These are phyloP conservation scores for Cyanistes caeruleus DNA, from an alignment of 2,113 vertebrate species.

Conservation along the genomic window DNA sequence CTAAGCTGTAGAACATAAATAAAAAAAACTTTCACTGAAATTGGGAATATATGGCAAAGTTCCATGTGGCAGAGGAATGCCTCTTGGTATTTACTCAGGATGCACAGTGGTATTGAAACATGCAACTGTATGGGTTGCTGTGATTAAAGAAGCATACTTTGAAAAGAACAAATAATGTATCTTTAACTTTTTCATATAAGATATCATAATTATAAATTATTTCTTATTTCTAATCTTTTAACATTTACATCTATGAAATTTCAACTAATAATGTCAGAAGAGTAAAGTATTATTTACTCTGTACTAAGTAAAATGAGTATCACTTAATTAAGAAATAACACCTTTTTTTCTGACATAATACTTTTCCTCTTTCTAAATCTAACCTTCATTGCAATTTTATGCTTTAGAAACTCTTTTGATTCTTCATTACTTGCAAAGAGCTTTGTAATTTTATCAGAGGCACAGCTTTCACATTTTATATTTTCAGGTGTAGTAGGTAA, in stretches of 20 bases:
- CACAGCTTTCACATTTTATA: not conserved
- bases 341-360: not conserved
- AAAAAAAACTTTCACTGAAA: not conserved
- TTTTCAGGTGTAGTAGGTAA: not conserved
- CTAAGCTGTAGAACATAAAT: not conserved
- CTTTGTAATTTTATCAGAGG: not conserved
- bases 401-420: not conserved
- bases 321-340: not conserved
- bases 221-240: not conserved
- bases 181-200: not conserved
- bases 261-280: not conserved
- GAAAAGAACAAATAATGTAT: not conserved
- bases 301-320: not conserved
- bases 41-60: not conserved
- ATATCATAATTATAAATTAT: not conserved
- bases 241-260: not conserved
- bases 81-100: not conserved
- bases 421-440: not conserved
- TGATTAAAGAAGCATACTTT: not conserved
- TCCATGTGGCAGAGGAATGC: not conserved
- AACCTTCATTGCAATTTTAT: not conserved
- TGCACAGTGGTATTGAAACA: not conserved
- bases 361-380: not conserved
- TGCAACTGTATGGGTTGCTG: not conserved
- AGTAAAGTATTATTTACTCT: not conserved